Evolutionary conservation across 2,888 invertebrate species (phyloP).

Genomic region (Andrena trimmerana): DNA sequence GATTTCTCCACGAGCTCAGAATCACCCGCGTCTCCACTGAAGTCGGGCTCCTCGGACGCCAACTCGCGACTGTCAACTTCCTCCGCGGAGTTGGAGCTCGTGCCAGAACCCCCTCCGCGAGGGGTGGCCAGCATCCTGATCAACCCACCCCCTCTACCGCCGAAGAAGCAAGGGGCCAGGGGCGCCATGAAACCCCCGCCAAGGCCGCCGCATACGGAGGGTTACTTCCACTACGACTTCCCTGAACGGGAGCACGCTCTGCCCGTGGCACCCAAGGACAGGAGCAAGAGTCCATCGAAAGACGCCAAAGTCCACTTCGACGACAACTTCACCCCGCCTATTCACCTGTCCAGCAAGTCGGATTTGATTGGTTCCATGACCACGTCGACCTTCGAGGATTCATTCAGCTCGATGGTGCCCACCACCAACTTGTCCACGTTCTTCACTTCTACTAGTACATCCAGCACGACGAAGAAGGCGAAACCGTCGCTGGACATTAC

Average conservation of each 20-base stretch:
- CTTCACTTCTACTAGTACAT: constrained; percentile 72
- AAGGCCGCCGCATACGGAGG: constrained; percentile 87
- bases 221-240: constrained; percentile 86
- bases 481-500: constrained; percentile 90
- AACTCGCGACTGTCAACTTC: constrained; percentile 81
- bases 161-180: constrained; percentile 88
- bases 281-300: constrained; percentile 86
- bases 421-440: constrained; percentile 79
- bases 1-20: constrained; percentile 79
- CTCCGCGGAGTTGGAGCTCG: constrained; percentile 84
- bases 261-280: constrained; percentile 65
- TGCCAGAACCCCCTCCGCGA: constrained; percentile 90
- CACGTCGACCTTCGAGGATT: constrained; percentile 80
- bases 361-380: constrained; percentile 67
- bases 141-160: constrained; percentile 91
- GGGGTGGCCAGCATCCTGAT: constrained; percentile 88
- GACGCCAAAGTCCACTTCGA: constrained; percentile 84
- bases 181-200: constrained; percentile 88
- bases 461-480: constrained; percentile 70
- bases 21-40: constrained; percentile 79
- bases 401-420: constrained; percentile 80
- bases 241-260: constrained; percentile 85
- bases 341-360: constrained; percentile 72
- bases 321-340: constrained; percentile 81
- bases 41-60: constrained; percentile 81